Percentiles rank a stretch among this genome's conserved stretches.
These are phyloP conservation scores for Drosophila koepferae DNA, from an alignment of 2,888 invertebrate genomes.

Conservation along the genomic window DNA sequence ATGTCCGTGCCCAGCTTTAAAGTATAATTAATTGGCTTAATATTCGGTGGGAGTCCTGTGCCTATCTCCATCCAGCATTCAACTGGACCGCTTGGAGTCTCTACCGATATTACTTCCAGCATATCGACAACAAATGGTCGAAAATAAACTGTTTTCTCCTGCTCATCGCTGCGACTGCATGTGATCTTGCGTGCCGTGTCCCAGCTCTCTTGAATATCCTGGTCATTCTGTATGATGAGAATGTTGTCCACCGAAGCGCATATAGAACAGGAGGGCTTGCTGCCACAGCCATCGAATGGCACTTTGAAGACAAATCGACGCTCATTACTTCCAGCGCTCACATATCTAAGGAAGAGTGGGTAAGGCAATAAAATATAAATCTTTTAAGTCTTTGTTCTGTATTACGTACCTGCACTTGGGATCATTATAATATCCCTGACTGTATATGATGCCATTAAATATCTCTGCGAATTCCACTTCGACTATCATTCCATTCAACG, in stretches of 20 bases:
- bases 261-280: constrained; percentile 87
- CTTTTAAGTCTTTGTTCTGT: neutral
- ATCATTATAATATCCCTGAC: constrained; percentile 89
- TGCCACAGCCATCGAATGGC: constrained; percentile 89
- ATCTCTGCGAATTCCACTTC: constrained; percentile 88
- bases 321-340: constrained; percentile 87
- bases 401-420: constrained; percentile 87
- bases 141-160: constrained; percentile 83
- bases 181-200: constrained; percentile 89
- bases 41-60: constrained; percentile 89
- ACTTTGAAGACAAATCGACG: constrained; percentile 88
- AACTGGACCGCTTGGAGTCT: constrained; percentile 88
- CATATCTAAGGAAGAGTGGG: constrained; percentile 85
- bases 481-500: constrained; percentile 87
- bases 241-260: constrained; percentile 89
- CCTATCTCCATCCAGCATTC: constrained; percentile 93
- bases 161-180: constrained; percentile 84
- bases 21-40: constrained; percentile 87
- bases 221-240: constrained; percentile 89
- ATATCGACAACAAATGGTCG: constrained; percentile 89
- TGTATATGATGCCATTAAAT: constrained; percentile 90
- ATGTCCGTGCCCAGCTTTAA: constrained; percentile 89
- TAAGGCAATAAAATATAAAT: neutral
- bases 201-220: constrained; percentile 88
- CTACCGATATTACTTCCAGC: constrained; percentile 89